Evolutionary conservation across 2,113 vertebrate species (phyloP), one percentile per base, ranked within the genome.

Genomic region (Tautogolabrus adspersus): DNA sequence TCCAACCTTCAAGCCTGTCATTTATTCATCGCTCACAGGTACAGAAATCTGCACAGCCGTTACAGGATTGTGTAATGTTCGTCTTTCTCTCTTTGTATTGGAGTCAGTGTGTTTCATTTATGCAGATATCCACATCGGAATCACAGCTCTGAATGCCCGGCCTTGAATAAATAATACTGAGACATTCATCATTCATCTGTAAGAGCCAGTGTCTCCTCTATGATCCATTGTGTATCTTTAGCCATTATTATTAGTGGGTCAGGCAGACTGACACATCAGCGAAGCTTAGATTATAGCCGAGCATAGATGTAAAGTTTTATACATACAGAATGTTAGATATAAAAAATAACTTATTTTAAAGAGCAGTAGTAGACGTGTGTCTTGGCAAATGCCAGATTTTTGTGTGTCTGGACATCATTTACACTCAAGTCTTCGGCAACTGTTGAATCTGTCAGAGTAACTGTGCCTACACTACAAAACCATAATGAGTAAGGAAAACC

Each of bases 81-180:
- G 22, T 54, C 49, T 19, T 19, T 26, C 26, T 52, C 19, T 52
- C 18, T n/a, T 19, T 52, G 16, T 49, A 6, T 47, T 2, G 0
- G 47, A 49, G 18, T 16, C 40, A 42, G 46, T 18, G 46, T 47
- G 47, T 52, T 10, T 52, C 19, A n/a, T 52, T 52, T n/a, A 52
- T 52, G 61, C 61, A 47, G 61, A 63, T 44, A 22, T 10, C 16
- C 22, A 66, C 2, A 26, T 19, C 22, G 3, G 13, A 22, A 0
- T 52, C 49, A 10, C 49, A 52, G 49, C 18, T 51, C 47, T 2
- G 18, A 47, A 4, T 10, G 21, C 18, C n/a, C 23, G n/a, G 69
- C 70, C 70, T 55, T 74, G 38, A 55, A 55, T n/a, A 22, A 64
- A 34, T 22, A 40, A 56, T 0, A 42, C 34, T 16, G 42, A 71